Evolutionary conservation across 1,140 invertebrate genomes (phyloP), one percentile per base, ranked within the genome.

Genomic region (Stratiolaelaps scimitus): DNA sequence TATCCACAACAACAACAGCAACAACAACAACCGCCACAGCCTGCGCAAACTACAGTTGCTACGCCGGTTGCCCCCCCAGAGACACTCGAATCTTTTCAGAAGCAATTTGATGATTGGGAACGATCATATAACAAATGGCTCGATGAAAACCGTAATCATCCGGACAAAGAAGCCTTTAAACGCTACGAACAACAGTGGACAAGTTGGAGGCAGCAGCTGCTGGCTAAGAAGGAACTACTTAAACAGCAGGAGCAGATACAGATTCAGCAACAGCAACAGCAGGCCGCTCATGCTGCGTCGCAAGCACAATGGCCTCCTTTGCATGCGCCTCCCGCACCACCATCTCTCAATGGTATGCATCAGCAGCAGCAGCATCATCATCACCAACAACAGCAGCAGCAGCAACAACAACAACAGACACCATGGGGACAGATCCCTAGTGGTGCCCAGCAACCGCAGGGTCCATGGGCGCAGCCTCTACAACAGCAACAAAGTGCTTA

Each of bases 101-200:
- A 67, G 15, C 75, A 78, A 64, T 77, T 76, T 66, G 70, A 67
- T 48, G 71, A 75, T 44, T 77, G 76, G 76, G 75, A 75, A 67
- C 69, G 74, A 48, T 75, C 77, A 65, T 78, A 76, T 69, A 71
- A 74, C 68, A 71, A 74, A 13, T 78, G 76, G 76, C 73, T 74
- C 64, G 71, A 74, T 65, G 72, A 77, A 66, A 78, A 78, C 70
- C 72, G 74, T 68, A 72, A 76, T 69, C 76, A 78, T 68, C 76
- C 76, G n/a, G 75, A 78, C 66, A 72, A 73, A 68, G 75, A 77
- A 29, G 75, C 75, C 65, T 78, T 73, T 69, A 68, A 70, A 13
- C 74, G 73, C 60, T 78, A 77, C 69, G 75, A 76, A 64, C 67
- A 72, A 20, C 76, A 77, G 69, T 77, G 75, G 74, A 71, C 74